Evolutionary conservation across 2,797 vertebrate species (phyloP).

Genomic region (Anguilla anguilla): DNA sequence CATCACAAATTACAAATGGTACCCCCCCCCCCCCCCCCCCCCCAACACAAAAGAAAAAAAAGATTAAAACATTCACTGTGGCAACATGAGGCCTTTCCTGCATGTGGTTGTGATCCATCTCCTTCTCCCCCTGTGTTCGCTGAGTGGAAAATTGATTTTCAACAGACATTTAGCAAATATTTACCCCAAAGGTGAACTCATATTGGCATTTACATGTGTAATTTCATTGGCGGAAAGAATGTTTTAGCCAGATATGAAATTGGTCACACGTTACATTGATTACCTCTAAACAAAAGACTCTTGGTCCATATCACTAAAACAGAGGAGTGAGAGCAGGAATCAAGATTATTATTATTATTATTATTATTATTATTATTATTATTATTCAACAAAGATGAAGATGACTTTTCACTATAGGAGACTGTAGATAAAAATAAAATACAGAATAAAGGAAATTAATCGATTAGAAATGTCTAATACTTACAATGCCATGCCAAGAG

Average conservation of each 20-base stretch:
- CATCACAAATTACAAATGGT: neutral
- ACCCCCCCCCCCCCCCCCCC: neutral
- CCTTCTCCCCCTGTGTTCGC: neutral
- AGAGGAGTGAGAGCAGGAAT: neutral
- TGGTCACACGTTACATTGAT: constrained; percentile 10
- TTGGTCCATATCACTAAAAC: neutral
- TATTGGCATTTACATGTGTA: constrained; percentile 24
- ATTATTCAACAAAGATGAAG: neutral
- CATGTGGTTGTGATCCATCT: neutral
- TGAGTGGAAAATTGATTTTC: constrained; percentile 8
- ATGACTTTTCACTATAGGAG: neutral
- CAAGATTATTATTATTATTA: too few relatives aligned
- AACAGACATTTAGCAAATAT: constrained; percentile 23
- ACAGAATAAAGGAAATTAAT: neutral
- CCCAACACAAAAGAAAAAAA: neutral
- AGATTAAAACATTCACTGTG: neutral
- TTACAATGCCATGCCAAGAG: neutral
- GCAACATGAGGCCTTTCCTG: neutral
- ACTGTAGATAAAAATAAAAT: neutral
- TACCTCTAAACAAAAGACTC: constrained; percentile 3
- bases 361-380: too few relatives aligned
- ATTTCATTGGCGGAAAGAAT: neutral
- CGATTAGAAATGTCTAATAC: neutral
- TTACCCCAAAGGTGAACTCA: constrained; percentile 18
- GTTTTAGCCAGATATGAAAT: neutral